Conservation (phyloP, 1,140 invertebrate genomes). For the Vanessa atalanta region DNA sequence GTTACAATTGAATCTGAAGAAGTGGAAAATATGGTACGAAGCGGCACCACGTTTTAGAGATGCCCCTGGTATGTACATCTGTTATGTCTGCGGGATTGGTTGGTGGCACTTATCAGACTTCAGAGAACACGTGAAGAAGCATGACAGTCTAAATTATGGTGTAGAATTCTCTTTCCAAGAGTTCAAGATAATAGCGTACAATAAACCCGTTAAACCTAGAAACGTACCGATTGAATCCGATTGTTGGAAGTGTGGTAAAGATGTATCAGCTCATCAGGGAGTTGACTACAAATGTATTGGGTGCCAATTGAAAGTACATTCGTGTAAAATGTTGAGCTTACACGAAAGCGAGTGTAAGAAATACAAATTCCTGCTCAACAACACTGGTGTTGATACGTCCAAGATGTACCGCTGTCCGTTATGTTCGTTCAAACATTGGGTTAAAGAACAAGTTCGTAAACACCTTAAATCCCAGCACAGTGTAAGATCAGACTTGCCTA, state of each 20-base stretch:
- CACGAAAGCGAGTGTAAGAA: constrained; percentile 25
- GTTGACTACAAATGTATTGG: constrained; percentile 21
- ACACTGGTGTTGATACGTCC: neutral
- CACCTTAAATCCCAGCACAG: constrained; percentile 13
- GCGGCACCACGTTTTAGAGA: constrained; percentile 10
- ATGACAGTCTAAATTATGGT: constrained; percentile 8
- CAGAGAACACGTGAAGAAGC: constrained; percentile 37
- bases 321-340: constrained; percentile 25
- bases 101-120: constrained; percentile 48
- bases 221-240: neutral
- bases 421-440: constrained; percentile 8
- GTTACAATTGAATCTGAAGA: constrained; percentile 18
- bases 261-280: neutral
- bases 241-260: constrained; percentile 39
- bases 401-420: neutral
- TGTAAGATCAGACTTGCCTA: constrained; percentile 18
- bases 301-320: constrained; percentile 27
- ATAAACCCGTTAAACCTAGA: neutral
- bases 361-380: constrained; percentile 3
- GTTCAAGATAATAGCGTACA: constrained; percentile 31
- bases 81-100: constrained; percentile 39
- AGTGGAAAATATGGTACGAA: constrained; percentile 38
- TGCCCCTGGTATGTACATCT: constrained; percentile 44
- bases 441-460: neutral
- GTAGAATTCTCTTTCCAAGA: constrained; percentile 21